Base-by-base conservation (phyloP, 2,797 vertebrate species). In the Erithacus rubecula region DNA sequence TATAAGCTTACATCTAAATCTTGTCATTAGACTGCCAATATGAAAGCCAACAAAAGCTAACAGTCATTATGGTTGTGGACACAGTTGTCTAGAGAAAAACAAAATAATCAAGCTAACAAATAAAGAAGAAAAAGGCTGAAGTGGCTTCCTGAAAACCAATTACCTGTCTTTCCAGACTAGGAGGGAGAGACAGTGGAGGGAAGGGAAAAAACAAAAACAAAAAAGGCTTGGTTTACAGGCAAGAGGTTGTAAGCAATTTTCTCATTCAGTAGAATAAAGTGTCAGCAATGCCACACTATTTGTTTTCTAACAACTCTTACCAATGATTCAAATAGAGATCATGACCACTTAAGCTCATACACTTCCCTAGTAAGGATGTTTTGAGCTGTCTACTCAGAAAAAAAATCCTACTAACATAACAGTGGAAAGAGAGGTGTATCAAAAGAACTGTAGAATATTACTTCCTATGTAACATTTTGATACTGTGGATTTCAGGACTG, bases 271-370 rank as follows among this genome's bases (percentile, higher is more conserved):
- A 77, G 44, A 93, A 82, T 51, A 13, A 90, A 76, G 56, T 64
- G 60, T 74, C 59, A 92, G 83, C 62, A 93, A 96, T 71, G 86
- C 12, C 68, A 93, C 49, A 71, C 46, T 70, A 74, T 53, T 64
- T 83, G 64, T 83, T 94, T 75, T 85, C 88, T 83, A 80, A 21
- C 49, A 90, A 83, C 22, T 81, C 46, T 46, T 34, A 80, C 36
- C 70, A 70, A 44, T 87, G 55, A 94, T 72, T 95, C 87, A 94
- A 89, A 49, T 5, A 65, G 52, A 88, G 51, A 94, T 58, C 2
- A 1, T 74, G 83, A 85, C 79, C 47, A 67, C 55, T 78, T 81
- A 69, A 67, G 30, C 18, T 86, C 52, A 75, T 78, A 39, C 12
- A 56, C n/a, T 68, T 89, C 51, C 62, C 30, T 52, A 43, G 53